Evolutionary conservation across 2,888 invertebrate species (phyloP).

Genomic region (Hydroisotoma schaefferi): DNA sequence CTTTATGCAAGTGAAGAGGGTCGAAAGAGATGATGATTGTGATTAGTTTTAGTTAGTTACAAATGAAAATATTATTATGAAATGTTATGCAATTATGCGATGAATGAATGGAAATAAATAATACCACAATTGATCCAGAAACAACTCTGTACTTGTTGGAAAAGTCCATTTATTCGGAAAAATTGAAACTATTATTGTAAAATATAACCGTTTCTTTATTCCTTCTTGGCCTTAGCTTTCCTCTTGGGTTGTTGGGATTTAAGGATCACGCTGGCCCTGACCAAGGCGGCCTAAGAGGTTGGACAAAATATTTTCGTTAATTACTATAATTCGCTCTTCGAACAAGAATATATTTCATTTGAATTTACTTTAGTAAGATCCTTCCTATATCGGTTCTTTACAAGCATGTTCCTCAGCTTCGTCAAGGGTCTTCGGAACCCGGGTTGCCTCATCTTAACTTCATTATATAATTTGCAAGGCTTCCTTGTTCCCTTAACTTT

Average conservation of each 20-base stretch:
- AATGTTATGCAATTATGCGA: no score
- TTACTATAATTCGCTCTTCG: constrained; percentile 51
- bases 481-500: constrained; percentile 72
- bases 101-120: not conserved
- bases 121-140: not conserved
- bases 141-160: constrained; percentile 3
- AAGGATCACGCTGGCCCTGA: constrained; percentile 88
- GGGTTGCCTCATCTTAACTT: constrained; percentile 72
- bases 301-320: not conserved
- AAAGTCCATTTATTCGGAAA: constrained; percentile 14
- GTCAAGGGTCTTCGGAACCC: constrained; percentile 81
- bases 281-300: constrained; percentile 70
- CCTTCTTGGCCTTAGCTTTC: constrained; percentile 76
- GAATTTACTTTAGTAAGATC: constrained; percentile 71
- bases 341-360: constrained; percentile 20
- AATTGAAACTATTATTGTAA: not conserved
- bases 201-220: constrained; percentile 56
- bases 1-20: no score
- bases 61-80: no score
- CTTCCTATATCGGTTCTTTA: constrained; percentile 78
- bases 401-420: constrained; percentile 76
- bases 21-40: no score
- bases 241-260: constrained; percentile 82
- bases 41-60: no score
- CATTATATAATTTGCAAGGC: constrained; percentile 50